Evolutionary conservation across 2,888 invertebrate genomes (phyloP), one percentile per base, ranked within the genome.

Genomic region (Galerucella calmariensis): DNA sequence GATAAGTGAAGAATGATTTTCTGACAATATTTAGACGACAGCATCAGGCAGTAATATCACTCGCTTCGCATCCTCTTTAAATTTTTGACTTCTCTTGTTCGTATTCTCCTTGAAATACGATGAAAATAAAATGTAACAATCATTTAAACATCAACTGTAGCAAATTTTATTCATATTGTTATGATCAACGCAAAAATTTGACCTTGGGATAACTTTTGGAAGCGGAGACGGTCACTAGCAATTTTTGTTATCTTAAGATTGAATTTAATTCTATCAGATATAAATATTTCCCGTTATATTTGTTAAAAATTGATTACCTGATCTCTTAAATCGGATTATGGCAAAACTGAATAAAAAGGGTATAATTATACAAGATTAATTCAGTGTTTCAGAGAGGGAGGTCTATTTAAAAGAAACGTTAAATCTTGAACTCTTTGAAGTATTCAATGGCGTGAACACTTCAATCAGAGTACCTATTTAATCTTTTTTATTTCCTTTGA

Each of bases 1-100:
- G 65, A 71, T 71, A 65, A 65, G 65, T 44, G 66, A n/a, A 24
- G 27, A 71, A 65, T 71, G 71, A 71, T 66, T 71, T 71, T 65
- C 70, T 63, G 65, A 70, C 70, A 71, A 71, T 56, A 35, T 71
- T 63, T 24, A 71, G 53, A 71, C 65, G 27, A 62, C 41, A 16
- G 41, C 35, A 62, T 14, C 41, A n/a, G 24, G 61, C 61, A 24
- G 65, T 56, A 70, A 65, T 70, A 70, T 70, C 56, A 56, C 20
- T 63, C 41, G 63, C 41, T 53, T 70, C 66, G 20, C 65, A 51
- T 69, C 74, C 65, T 65, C 41, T 73, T 69, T 69, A 59, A 74
- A 35, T 35, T 35, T 35, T 35, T 35, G 35, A 66, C 51, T 51
- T 74, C 67, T 70, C 61, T 61, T 46, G 67, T 74, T 74, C 65